Percentiles rank a stretch among this genome's conserved stretches.
Evolutionary conservation across 1,140 invertebrate species (phyloP).

Genomic region (Helicoverpa armigera): DNA sequence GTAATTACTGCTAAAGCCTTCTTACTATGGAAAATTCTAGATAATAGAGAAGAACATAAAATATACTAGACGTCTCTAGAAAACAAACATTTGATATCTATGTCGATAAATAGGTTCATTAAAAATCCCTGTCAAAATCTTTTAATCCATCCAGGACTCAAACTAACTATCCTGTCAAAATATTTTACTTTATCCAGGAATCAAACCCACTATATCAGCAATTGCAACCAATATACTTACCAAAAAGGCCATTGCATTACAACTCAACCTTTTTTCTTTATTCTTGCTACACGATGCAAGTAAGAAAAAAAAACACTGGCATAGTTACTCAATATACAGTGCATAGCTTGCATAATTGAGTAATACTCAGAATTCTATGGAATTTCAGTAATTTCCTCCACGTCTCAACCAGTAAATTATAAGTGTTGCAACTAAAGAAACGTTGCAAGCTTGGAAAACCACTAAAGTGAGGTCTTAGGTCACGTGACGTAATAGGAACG

Average conservation of each 20-base stretch:
- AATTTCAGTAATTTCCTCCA: conserved; percentile 27
- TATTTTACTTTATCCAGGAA: too few species aligned
- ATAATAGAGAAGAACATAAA: too few species aligned
- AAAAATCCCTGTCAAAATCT: too few species aligned
- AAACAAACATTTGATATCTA: too few species aligned
- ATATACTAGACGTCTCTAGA: too few species aligned
- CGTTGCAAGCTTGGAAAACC: conserved; percentile 32
- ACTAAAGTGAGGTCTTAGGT: conserved; percentile 28
- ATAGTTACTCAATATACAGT: background rate
- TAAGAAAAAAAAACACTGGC: background rate
- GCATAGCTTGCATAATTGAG: conserved; percentile 12
- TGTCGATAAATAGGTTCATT: too few species aligned
- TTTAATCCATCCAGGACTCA: too few species aligned
- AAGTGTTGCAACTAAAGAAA: conserved; percentile 32
- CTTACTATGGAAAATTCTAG: too few species aligned
- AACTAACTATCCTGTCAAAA: too few species aligned
- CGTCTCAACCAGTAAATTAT: conserved; percentile 25
- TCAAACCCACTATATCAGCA: too few species aligned
- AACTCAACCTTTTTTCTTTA: background rate
- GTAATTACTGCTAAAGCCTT: background rate
- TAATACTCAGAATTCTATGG: conserved; percentile 12
- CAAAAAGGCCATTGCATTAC: too few species aligned
- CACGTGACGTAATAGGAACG: background rate
- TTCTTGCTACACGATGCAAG: background rate
- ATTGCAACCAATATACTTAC: too few species aligned